phyloP scores from a whole-genome alignment of 2,888 invertebrate genomes.

The Stenolophus ochropezus region DNA sequence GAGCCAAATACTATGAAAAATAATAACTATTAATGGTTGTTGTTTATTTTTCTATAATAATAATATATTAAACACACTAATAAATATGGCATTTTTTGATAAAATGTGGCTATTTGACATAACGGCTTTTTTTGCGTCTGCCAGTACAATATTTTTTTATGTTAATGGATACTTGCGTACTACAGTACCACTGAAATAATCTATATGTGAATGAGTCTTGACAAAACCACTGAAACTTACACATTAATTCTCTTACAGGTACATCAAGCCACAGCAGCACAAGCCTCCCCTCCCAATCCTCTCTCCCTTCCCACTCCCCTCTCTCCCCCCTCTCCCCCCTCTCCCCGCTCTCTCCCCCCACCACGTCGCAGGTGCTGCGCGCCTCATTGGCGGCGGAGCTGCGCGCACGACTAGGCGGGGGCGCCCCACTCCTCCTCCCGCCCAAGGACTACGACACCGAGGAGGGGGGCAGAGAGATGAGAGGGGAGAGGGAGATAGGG shows the following conservation, averaged over 20 bases:
- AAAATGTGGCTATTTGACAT: too few relatives aligned
- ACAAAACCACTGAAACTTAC: background rate
- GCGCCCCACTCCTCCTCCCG: constrained; percentile 87
- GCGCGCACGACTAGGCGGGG: constrained; percentile 81
- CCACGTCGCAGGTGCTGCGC: constrained; percentile 80
- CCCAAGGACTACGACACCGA: constrained; percentile 95
- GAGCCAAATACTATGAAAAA: too few relatives aligned
- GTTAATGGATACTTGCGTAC: too few relatives aligned
- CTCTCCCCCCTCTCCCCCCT: background rate
- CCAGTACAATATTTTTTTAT: too few relatives aligned
- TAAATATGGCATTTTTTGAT: too few relatives aligned
- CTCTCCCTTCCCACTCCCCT: background rate
- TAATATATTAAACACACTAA: too few relatives aligned
- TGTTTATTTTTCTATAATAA: too few relatives aligned
- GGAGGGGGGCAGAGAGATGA: background rate
- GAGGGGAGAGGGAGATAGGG: background rate
- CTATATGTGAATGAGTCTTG: too few relatives aligned
- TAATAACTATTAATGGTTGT: too few relatives aligned
- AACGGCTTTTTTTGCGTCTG: too few relatives aligned
- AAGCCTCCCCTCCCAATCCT: background rate
- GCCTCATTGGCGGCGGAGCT: constrained; percentile 95
- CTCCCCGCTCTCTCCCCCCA: constrained; percentile 26
- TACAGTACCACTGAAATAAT: too few relatives aligned
- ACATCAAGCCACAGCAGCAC: background rate
- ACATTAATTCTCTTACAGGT: background rate